Evolutionary conservation across 2,797 vertebrate species (phyloP).

Genomic region (Pipistrellus kuhlii): DNA sequence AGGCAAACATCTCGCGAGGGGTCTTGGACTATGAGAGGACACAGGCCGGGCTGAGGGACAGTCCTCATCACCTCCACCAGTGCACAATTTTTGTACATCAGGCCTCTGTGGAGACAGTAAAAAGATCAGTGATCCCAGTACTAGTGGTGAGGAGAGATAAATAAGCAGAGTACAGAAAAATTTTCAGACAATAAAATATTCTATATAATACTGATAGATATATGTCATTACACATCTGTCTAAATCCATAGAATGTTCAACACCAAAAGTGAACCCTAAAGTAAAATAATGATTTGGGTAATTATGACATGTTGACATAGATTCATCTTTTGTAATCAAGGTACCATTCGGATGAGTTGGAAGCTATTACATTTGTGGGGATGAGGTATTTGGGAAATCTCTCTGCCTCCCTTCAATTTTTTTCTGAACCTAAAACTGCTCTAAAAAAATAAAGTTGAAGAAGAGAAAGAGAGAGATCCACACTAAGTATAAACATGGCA

Average conservation of each 20-base stretch:
- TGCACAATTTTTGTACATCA: too few relatives aligned
- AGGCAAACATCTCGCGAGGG: too few relatives aligned
- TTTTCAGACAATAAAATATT: background rate
- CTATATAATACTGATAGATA: background rate
- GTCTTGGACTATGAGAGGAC: too few relatives aligned
- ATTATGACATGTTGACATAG: background rate
- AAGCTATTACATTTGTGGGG: background rate
- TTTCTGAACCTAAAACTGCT: background rate
- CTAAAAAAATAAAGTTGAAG: background rate
- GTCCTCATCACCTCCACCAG: too few relatives aligned
- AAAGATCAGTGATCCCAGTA: background rate
- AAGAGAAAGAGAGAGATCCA: background rate
- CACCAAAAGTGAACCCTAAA: background rate
- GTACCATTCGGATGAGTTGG: background rate
- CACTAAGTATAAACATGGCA: background rate
- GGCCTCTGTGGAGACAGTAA: background rate
- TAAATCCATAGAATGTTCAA: background rate
- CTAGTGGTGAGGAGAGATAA: background rate
- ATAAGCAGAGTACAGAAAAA: background rate
- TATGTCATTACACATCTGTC: background rate
- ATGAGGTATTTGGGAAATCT: background rate
- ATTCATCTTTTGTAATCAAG: background rate
- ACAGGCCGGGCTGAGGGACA: too few relatives aligned
- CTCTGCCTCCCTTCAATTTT: background rate
- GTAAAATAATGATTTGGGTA: background rate